Base-by-base conservation (phyloP, 2,888 invertebrate species). In the Cistogaster globosa region DNA sequence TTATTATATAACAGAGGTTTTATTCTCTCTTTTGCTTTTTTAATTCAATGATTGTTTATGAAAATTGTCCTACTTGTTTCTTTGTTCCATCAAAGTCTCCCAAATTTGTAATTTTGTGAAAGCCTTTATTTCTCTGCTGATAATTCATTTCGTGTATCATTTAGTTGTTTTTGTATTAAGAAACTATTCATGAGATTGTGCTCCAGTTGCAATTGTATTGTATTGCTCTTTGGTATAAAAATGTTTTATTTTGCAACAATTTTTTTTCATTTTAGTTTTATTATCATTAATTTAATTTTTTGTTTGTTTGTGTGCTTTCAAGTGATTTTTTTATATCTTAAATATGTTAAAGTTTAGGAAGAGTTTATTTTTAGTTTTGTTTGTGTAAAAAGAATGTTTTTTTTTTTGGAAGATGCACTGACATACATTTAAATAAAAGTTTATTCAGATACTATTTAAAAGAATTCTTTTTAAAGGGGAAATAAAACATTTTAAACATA, bases 231-330 rank as follows among this genome's bases (percentile, higher is more conserved):
- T 11, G 26, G n/a, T 57, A 42, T 51, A 55, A 26, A 48, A 18
- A 68, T 26, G 60, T 77, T 22, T 51, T 65, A 78, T 78, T 83
- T 78, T 78, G 72, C 53, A 83, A 86, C 77, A 79, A n/a, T n/a
- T n/a, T n/a, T n/a, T n/a, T 57, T 68, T 51, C 18, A 63, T 65
- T 68, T 75, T 26, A 65, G 74, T 79, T 83, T 83, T 72, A 71
- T 78, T 74, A 75, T 75, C 77, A 74, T 83, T 80, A n/a, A 75
- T 57, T 83, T 77, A 18, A 18, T 51, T 55, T 76, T 36, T 42
- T 62, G 26, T 69, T 75, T 74, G 9, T 55, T 75, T 60, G 32
- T 42, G 2, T 42, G 12, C 7, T 42, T 42, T 32, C n/a, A 55
- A 58, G 6, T 6, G 32, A 32, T 32, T 71, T 71, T 57, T 42